Base-by-base conservation (phyloP, 2,888 invertebrate species). In the Eilema sororculum region DNA sequence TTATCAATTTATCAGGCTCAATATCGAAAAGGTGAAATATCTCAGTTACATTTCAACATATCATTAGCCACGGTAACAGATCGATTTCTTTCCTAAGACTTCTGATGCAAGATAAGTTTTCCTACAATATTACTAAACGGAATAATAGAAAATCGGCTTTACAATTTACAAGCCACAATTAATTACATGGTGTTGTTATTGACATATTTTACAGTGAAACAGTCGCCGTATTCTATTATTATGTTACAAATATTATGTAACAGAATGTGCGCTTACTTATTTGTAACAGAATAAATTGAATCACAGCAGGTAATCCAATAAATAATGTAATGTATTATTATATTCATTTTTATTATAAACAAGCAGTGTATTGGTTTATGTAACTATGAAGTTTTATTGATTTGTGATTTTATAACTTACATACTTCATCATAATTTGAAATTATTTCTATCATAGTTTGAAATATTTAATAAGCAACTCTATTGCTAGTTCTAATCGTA, bases 61-160 rank as follows among this genome's bases (percentile, higher is more conserved):
- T 68, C 56, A 75, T 81, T 82, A 75, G 78, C 59, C 64, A 81
- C 69, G 67, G 67, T 64, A 65, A 68, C 75, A 68, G 72, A 71
- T 63, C 73, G 22, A 68, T 1, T 30, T 74, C 68, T 82, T 83
- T 82, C 81, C 67, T 70, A 75, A 83, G 76, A 72, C 9, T 33
- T 59, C 71, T 79, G 77, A 76, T 62, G 83, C 79, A 77, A 83
- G 74, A 73, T 59, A 59, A 66, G 25, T 58, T 81, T 78, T 76
- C 69, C 58, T 71, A 68, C 67, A 68, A 58, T 68, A 78, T 82
- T 77, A 78, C 78, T 76, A 68, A 79, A 78, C 75, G 72, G 72
- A 75, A 80, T 78, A 78, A 74, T 71, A 75, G 73, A 57, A 71
- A 83, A 84, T 83, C 72, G 77, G 82, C 82, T 83, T 82, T 73